phyloP scores from a whole-genome alignment of 2,113 vertebrate species.

The Merops nubicus region DNA sequence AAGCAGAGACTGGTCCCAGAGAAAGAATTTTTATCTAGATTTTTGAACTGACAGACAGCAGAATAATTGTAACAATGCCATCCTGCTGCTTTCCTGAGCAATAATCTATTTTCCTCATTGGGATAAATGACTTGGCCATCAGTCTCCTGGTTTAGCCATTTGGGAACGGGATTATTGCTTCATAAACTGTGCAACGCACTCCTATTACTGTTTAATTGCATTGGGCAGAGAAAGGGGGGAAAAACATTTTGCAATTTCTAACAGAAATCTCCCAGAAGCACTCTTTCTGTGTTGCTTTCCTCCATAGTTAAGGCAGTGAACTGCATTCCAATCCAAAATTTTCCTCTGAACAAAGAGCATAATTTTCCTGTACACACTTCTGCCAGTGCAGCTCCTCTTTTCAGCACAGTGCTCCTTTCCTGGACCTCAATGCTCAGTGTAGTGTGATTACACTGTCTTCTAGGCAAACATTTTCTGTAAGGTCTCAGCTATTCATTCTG shows the following conservation, averaged over 20 bases:
- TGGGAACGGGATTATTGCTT: conserved; percentile 75
- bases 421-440: conserved; percentile 14
- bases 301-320: conserved; percentile 13
- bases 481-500: neutral
- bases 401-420: conserved; percentile 4
- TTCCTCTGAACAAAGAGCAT: conserved; percentile 19
- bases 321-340: conserved; percentile 30
- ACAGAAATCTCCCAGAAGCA: conserved; percentile 29
- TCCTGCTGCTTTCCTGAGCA: conserved; percentile 63
- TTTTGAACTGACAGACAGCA: conserved; percentile 33
- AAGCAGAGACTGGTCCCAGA: conserved; percentile 22
- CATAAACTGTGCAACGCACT: conserved; percentile 68
- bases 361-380: neutral
- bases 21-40: conserved; percentile 18
- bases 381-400: neutral
- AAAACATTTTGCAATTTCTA: conserved; percentile 60
- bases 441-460: conserved; percentile 2
- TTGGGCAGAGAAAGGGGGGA: conserved; percentile 49
- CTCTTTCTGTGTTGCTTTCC: conserved; percentile 19
- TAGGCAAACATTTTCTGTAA: conserved; percentile 8
- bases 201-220: conserved; percentile 72
- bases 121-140: conserved; percentile 74
- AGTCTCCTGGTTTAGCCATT: conserved; percentile 66
- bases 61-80: conserved; percentile 50
- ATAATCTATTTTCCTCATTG: conserved; percentile 69